A percentile compares a stretch with the other conserved stretches of the same genome.
These are phyloP conservation scores for Eptatretus atami DNA, from an alignment of 2,797 vertebrate species.

Conservation along the genomic window DNA sequence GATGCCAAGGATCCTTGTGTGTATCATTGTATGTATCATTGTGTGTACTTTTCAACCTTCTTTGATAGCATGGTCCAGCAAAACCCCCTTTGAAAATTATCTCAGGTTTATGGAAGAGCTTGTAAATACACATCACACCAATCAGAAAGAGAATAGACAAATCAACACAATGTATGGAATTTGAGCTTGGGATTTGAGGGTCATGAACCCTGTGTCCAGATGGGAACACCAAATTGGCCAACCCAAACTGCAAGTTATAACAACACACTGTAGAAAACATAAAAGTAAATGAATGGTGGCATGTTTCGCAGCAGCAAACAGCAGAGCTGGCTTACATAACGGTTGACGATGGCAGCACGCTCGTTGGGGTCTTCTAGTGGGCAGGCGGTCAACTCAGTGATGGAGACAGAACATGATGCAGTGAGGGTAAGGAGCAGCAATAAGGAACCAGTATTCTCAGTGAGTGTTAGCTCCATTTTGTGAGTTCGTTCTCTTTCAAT, in stretches of 20 bases:
- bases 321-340: constrained; percentile 38
- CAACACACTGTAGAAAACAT: not conserved
- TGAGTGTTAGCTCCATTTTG: constrained; percentile 42
- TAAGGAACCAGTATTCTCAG: constrained; percentile 49
- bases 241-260: not conserved
- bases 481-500: constrained; percentile 68
- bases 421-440: constrained; percentile 71
- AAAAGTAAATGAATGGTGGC: not conserved
- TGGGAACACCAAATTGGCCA: too few species aligned
- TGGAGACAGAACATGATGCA: constrained; percentile 46
- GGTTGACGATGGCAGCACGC: constrained; percentile 37
- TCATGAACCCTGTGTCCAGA: not conserved
- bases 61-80: too few species aligned
- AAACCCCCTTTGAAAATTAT: too few species aligned
- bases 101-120: too few species aligned
- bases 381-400: constrained; percentile 52
- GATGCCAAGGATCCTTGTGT: too few species aligned
- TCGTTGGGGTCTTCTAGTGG: constrained; percentile 49
- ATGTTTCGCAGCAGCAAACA: not conserved
- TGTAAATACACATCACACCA: too few species aligned
- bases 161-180: too few species aligned
- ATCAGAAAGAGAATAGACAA: too few species aligned
- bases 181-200: too few species aligned
- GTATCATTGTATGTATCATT: too few species aligned
- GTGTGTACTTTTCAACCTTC: too few species aligned